Conservation (phyloP, 35 echinoderm and acorn worm species). For the Anneissia japonica region DNA sequence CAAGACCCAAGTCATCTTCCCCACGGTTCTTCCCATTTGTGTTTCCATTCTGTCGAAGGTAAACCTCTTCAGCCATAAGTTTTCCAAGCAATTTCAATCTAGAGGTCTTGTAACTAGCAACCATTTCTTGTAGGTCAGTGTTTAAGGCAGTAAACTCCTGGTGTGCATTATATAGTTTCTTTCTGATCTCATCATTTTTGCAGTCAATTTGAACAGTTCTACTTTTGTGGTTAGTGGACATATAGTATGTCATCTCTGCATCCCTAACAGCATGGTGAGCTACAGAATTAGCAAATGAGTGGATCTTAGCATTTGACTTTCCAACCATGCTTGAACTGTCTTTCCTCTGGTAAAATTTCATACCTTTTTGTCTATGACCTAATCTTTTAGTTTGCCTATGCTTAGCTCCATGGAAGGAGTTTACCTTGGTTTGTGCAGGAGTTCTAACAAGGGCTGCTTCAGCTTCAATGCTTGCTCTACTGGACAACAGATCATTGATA, state of each 20-base stretch:
- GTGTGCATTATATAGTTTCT: not conserved
- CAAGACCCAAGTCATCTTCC: not conserved
- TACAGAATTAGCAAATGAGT: not conserved
- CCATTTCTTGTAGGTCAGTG: not conserved
- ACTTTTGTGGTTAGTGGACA: not conserved
- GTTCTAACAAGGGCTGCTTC: not conserved
- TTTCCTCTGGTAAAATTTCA: not conserved
- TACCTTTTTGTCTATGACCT: not conserved
- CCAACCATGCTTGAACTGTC: not conserved
- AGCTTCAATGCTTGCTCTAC: constrained; percentile 8
- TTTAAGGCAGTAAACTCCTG: not conserved
- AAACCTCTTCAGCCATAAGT: not conserved
- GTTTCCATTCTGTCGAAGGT: not conserved
- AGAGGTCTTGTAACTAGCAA: not conserved
- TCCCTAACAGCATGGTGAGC: not conserved
- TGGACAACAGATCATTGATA: constrained; percentile 23
- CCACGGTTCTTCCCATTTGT: not conserved
- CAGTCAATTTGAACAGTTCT: not conserved
- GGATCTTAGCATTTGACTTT: not conserved
- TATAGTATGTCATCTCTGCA: constrained; percentile 8
- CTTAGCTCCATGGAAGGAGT: not conserved
- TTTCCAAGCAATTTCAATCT: not conserved
- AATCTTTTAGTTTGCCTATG: not conserved
- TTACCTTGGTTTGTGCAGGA: not conserved
- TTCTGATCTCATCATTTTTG: not conserved